Conservation (phyloP, 2,888 invertebrate species). For the Coecobrya sp. region DNA sequence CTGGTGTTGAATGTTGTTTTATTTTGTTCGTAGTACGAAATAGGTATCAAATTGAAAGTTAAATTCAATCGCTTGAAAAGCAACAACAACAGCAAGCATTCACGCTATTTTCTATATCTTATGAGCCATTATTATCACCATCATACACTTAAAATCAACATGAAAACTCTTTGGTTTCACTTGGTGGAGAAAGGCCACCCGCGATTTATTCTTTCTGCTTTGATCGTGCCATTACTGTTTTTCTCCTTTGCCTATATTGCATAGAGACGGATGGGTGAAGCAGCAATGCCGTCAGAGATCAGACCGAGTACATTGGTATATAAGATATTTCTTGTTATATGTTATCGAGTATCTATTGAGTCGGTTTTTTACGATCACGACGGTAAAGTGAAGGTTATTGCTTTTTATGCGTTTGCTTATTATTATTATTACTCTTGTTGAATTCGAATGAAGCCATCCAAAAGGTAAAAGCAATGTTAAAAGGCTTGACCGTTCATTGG, state of each 20-base stretch:
- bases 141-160: constrained; percentile 49
- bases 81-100: not conserved
- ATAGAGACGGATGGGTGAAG: not conserved
- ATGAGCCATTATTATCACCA: constrained; percentile 62
- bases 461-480: not conserved
- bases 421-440: constrained; percentile 32
- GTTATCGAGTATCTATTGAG: constrained; percentile 41
- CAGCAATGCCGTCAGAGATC: not conserved
- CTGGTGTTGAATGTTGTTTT: constrained; percentile 56
- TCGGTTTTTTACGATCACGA: constrained; percentile 34
- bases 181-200: constrained; percentile 79
- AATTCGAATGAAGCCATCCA: constrained; percentile 42
- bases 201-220: constrained; percentile 62
- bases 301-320: no score
- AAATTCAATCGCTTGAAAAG: constrained; percentile 75
- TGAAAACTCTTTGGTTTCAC: constrained; percentile 18
- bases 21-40: not conserved
- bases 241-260: not conserved
- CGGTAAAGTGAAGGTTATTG: not conserved
- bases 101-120: constrained; percentile 33
- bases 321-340: not conserved
- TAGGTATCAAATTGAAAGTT: constrained; percentile 76
- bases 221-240: constrained; percentile 58
- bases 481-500: constrained; percentile 9
- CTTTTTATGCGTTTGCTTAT: not conserved